phyloP scores from a whole-genome alignment of 1,140 invertebrate genomes.

The Notospermus geniculatus region DNA sequence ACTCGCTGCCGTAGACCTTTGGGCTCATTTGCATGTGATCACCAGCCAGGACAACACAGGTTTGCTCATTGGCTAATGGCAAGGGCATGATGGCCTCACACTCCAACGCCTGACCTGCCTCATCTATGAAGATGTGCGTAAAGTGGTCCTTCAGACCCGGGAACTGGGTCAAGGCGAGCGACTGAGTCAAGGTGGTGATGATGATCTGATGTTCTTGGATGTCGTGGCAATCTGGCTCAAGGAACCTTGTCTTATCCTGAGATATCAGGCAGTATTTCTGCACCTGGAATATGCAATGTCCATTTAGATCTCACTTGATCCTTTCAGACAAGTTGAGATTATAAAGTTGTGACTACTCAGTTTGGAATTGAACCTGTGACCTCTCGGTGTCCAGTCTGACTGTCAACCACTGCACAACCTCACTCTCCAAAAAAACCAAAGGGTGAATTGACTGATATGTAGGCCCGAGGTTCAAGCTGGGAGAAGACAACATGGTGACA shows the following conservation, averaged over 20 bases:
- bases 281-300: too few relatives aligned
- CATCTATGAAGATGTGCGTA: slow-evolving; percentile 48
- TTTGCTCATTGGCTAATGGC: slow-evolving; percentile 39
- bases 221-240: slow-evolving; percentile 70
- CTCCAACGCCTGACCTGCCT: slow-evolving; percentile 46
- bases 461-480: too few relatives aligned
- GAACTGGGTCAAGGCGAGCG: slow-evolving; percentile 47
- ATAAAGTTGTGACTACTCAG: too few relatives aligned
- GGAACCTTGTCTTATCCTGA: slow-evolving; percentile 56
- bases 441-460: too few relatives aligned
- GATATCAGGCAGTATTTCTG: slow-evolving; percentile 73
- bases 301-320: too few relatives aligned
- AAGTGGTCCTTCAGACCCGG: slow-evolving; percentile 34
- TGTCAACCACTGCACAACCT: too few relatives aligned
- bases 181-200: slow-evolving; percentile 78
- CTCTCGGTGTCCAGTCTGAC: too few relatives aligned
- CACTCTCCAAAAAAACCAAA: too few relatives aligned
- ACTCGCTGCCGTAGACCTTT: slow-evolving; percentile 43
- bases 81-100: slow-evolving; percentile 44
- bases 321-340: too few relatives aligned
- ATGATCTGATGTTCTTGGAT: slow-evolving; percentile 70
- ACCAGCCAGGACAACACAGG: slow-evolving; percentile 46
- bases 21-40: slow-evolving; percentile 47
- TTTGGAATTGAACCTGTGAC: too few relatives aligned
- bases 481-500: too few relatives aligned